Evolutionary conservation across 2,888 invertebrate genomes (phyloP), one percentile per base, ranked within the genome.

Genomic region (Xanthia icteritia): DNA sequence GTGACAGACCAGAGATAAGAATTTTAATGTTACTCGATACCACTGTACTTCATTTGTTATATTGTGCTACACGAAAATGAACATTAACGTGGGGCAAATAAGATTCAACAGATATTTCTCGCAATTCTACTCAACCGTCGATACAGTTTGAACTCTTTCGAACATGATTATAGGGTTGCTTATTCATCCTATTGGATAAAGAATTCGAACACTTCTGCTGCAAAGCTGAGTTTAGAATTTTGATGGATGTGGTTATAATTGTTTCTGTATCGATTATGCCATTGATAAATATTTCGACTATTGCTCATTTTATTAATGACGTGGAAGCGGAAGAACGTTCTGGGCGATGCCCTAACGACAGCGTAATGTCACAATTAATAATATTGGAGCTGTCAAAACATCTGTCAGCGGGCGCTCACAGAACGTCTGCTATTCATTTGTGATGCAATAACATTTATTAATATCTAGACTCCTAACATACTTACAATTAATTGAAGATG

Each of bases 261-360:
- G 96, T 96, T 96, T 96, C 95, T 95, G 96, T 96, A 96, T 96
- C 96, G 96, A 96, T 96, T 96, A 96, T 96, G 96, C 96, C 96
- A 96, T 96, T 96, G 96, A 96, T 96, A 96, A 96, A 96, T 95
- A 96, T 95, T 96, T 94, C 94, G 94, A 95, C 96, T 95, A 96
- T 96, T 95, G 94, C 96, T 96, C 96, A 96, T 96, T 96, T 96
- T 96, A 96, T 96, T 96, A 96, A 96, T 96, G 96, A 96, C 93
- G 91, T 95, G 94, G 95, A 96, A 96, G 92, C 95, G 96, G 95
- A 96, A 96, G 95, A 96, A 92, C 93, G 90, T 92, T 92, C 92
- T 92, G 92, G 91, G 93, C 92, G 93, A 93, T 94, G 93, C 92
- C 92, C 93, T 94, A 94, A 94, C 94, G 96, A 95, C 95, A 94